Evolutionary conservation across 2,888 invertebrate species (phyloP).

Genomic region (Lepeophtheirus nordmannii): DNA sequence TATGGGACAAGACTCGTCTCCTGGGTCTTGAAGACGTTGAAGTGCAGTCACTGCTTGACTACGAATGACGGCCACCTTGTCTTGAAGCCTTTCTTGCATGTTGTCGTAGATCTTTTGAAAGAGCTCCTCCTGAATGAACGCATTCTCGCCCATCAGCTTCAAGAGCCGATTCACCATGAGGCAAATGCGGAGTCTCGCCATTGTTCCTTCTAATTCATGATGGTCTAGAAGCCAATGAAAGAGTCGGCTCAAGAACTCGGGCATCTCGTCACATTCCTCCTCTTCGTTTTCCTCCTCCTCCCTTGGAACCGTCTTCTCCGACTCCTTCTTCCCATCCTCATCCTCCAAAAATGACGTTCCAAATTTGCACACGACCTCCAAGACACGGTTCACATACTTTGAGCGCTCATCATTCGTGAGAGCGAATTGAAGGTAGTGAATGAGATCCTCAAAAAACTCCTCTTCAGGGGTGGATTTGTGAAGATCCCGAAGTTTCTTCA

Average conservation of each 20-base stretch:
- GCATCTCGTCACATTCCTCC: constrained; percentile 24
- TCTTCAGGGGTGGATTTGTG: constrained; percentile 36
- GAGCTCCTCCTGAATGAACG: constrained; percentile 55
- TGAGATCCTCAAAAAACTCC: constrained; percentile 47
- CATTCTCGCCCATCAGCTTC: constrained; percentile 54
- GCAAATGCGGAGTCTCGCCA: constrained; percentile 55
- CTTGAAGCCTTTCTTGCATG: constrained; percentile 52
- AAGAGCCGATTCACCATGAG: constrained; percentile 60
- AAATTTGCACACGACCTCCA: constrained; percentile 56
- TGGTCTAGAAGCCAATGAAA: constrained; percentile 30
- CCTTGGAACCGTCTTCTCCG: constrained; percentile 16
- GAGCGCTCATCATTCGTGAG: constrained; percentile 52
- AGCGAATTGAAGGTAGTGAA: constrained; percentile 46
- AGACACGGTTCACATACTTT: constrained; percentile 48
- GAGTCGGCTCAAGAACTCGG: constrained; percentile 21
- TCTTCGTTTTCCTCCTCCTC: constrained; percentile 24
- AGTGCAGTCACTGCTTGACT: constrained; percentile 62
- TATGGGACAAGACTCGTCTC: constrained; percentile 55
- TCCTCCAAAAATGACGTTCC: constrained; percentile 40
- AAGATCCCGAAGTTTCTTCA: not conserved
- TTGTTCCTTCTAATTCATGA: constrained; percentile 40
- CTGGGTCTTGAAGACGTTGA: constrained; percentile 61
- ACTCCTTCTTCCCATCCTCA: not conserved
- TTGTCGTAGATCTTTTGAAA: constrained; percentile 53
- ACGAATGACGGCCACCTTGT: constrained; percentile 56